A percentile compares a stretch with the other conserved stretches of the same genome.
phyloP scores from a whole-genome alignment of 2,888 invertebrate genomes.

The Timema podura region DNA sequence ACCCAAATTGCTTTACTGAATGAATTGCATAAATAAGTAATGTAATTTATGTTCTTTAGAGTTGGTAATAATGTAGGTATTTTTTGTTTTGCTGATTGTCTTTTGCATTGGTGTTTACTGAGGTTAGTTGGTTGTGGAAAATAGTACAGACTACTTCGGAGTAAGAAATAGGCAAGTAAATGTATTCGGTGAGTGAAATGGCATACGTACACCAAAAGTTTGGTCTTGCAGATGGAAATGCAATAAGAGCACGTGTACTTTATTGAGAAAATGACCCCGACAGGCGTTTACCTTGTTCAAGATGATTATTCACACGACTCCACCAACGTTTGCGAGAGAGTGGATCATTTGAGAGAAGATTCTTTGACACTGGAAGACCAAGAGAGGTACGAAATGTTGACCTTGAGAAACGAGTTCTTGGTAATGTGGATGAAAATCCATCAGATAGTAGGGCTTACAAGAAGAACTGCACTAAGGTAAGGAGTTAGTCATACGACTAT shows the following conservation, averaged over 20 bases:
- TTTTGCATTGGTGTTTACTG: too few relatives aligned
- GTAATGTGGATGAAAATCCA: constrained; percentile 9
- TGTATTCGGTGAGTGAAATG: not conserved
- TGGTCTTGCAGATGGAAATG: constrained; percentile 6
- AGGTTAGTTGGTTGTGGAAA: too few relatives aligned
- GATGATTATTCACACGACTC: constrained; percentile 8
- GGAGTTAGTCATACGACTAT: constrained; percentile 6
- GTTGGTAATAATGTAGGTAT: too few relatives aligned
- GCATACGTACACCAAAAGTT: not conserved
- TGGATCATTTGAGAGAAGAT: not conserved
- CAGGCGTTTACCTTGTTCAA: not conserved
- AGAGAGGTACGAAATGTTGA: constrained; percentile 11
- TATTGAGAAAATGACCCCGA: not conserved
- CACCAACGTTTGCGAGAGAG: constrained; percentile 16
- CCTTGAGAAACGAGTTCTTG: constrained; percentile 6
- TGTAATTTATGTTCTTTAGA: too few relatives aligned
- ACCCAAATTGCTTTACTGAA: too few relatives aligned
- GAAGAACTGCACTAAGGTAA: constrained; percentile 11
- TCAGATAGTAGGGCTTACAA: not conserved
- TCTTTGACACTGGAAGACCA: constrained; percentile 4
- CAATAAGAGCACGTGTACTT: not conserved
- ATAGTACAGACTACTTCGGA: too few relatives aligned
- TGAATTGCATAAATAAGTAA: too few relatives aligned
- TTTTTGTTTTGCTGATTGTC: too few relatives aligned
- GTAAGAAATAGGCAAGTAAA: not conserved